Evolutionary conservation across 2,888 invertebrate genomes (phyloP), one percentile per base, ranked within the genome.

Genomic region (Tiliacea citrago): DNA sequence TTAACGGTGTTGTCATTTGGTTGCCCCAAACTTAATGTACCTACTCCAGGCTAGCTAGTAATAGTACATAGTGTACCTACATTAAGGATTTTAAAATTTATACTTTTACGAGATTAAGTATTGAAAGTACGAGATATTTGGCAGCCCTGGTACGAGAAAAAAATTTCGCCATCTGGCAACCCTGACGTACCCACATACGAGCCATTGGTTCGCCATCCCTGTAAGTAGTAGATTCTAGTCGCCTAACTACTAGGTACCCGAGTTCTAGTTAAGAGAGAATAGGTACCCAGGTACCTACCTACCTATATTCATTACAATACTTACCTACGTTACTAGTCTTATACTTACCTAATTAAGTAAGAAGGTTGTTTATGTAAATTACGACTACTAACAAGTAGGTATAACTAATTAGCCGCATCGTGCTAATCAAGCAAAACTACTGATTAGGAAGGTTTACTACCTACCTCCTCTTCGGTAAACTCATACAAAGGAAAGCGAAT

Each of bases 351-450:
- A 45, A 8, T 0, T 24, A 45, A 8, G 18, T 29, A 63, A 24
- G 18, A 29, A 18, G 1, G 29, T 24, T 63, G 16, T 16, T 1
- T 24, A n/a, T 21, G 35, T 67, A 60, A 66, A 75, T 60, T n/a
- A 74, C 47, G 7, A n/a, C n/a, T n/a, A 35, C 75, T 7, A 29
- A 62, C 29, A 45, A 21, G 29, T 65, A 68, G 13, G 47, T 42
- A 53, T 55, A 72, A 79, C 72, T 67, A 67, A 79, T 79, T 67
- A 67, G n/a, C 35, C 35, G 29, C n/a, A 21, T 45, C 61, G 55
- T 67, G 78, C 51, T 73, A 71, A 71, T 66, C 42, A 66, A 66
- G 60, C 49, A 77, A 24, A 61, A 77, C 21, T 42, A 42, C 53
- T 16, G 60, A 53, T 8, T 55, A 29, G 4, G 2, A 51, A 29